Conservation (phyloP, 2,888 invertebrate species). For the Drosophila sordidula region DNA sequence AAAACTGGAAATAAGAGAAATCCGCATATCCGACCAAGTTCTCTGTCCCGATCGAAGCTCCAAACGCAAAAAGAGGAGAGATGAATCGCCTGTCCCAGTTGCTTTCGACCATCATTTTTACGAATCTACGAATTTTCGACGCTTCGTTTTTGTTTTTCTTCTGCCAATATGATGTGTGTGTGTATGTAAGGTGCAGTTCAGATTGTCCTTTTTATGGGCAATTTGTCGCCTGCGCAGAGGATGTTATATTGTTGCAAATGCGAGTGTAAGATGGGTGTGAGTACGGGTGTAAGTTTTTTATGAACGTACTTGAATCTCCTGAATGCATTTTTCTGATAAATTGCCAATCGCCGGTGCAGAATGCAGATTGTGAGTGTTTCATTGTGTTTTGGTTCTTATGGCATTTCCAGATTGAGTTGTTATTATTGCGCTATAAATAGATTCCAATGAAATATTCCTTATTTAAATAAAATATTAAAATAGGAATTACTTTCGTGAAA, state of each 20-base stretch:
- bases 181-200: constrained; percentile 1
- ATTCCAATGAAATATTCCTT: no score
- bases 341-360: neutral
- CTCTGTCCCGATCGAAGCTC: no score
- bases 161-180: neutral
- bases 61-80: no score
- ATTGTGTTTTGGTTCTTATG: neutral
- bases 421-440: neutral
- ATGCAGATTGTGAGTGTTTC: neutral
- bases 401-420: neutral
- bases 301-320: neutral
- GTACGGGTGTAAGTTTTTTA: neutral
- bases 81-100: no score
- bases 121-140: neutral
- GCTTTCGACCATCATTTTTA: no score
- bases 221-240: constrained; percentile 7
- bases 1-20: no score
- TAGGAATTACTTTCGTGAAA: no score
- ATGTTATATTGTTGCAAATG: neutral
- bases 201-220: neutral
- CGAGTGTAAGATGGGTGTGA: neutral
- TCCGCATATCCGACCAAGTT: no score
- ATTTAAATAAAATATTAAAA: neutral
- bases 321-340: neutral
- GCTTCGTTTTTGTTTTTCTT: neutral